Conservation (phyloP, 1,140 invertebrate species). For the Micrasema minimum region DNA sequence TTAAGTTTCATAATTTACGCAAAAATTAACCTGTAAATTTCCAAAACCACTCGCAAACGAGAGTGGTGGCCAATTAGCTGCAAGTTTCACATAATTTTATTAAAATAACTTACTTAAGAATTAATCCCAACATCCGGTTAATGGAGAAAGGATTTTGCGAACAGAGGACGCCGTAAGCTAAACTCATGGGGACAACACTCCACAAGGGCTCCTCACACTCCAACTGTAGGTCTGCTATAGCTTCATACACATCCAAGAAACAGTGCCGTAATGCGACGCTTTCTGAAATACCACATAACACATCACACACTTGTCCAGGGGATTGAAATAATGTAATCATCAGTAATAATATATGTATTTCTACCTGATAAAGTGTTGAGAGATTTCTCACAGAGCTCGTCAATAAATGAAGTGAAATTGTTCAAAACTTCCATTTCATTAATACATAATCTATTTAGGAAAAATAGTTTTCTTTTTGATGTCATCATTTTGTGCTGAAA, state of each 20-base stretch:
- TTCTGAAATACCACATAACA: no score
- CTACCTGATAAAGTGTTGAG: slow-evolving; percentile 59
- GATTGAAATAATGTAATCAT: background rate
- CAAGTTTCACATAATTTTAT: slow-evolving; percentile 5
- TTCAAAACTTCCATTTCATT: slow-evolving; percentile 42
- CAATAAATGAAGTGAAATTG: slow-evolving; percentile 55
- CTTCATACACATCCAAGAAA: slow-evolving; percentile 43
- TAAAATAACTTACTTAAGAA: slow-evolving; percentile 44
- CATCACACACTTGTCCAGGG: no score
- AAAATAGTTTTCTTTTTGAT: slow-evolving; percentile 54
- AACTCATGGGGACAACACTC: slow-evolving; percentile 42
- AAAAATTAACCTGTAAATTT: background rate
- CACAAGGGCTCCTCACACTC: slow-evolving; percentile 37
- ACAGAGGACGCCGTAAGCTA: slow-evolving; percentile 45
- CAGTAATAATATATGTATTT: background rate
- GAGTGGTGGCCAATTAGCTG: background rate
- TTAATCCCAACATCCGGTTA: slow-evolving; percentile 43
- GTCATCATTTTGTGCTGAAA: slow-evolving; percentile 57
- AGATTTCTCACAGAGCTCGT: slow-evolving; percentile 57
- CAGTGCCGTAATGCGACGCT: slow-evolving; percentile 39
- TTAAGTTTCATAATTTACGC: background rate
- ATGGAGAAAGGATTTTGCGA: slow-evolving; percentile 41
- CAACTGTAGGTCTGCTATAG: slow-evolving; percentile 36
- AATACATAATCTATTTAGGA: slow-evolving; percentile 46
- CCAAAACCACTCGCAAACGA: background rate